Conservation (phyloP, 2,113 vertebrate genomes). For the Lophura nycthemera region DNA sequence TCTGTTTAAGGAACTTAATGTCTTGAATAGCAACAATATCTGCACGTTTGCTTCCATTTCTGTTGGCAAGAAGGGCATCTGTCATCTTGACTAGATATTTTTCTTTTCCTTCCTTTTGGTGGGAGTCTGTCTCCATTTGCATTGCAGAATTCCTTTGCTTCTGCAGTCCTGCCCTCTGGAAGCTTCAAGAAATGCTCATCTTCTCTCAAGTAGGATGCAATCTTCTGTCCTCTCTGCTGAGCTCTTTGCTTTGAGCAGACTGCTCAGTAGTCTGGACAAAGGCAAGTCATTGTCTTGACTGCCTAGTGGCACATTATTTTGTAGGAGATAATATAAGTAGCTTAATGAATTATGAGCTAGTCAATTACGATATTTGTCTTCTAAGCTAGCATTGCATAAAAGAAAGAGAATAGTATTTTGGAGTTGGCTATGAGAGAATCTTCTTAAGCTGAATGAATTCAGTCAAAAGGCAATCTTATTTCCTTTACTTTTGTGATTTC, state of each 20-base stretch:
- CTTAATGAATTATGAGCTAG: neutral
- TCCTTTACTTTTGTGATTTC: neutral
- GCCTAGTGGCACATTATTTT: neutral
- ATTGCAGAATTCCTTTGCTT: neutral
- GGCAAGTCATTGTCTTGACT: neutral
- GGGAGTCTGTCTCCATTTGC: neutral
- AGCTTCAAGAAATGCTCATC: neutral
- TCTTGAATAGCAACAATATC: neutral
- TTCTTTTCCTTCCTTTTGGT: neutral
- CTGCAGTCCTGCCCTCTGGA: neutral
- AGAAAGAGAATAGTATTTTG: neutral
- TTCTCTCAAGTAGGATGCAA: neutral
- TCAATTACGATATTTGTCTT: neutral
- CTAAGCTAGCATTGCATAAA: neutral
- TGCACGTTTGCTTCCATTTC: neutral
- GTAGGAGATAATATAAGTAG: neutral
- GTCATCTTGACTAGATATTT: neutral
- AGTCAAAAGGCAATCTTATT: neutral
- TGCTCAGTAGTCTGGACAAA: neutral
- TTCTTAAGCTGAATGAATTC: neutral
- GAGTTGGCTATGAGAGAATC: neutral
- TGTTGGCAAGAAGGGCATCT: neutral
- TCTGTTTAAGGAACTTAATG: neutral
- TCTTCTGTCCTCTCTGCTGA: neutral
- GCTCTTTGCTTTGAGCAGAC: neutral